Conservation (phyloP, 2,797 vertebrate species). For the Spinibarbus caldwelli region DNA sequence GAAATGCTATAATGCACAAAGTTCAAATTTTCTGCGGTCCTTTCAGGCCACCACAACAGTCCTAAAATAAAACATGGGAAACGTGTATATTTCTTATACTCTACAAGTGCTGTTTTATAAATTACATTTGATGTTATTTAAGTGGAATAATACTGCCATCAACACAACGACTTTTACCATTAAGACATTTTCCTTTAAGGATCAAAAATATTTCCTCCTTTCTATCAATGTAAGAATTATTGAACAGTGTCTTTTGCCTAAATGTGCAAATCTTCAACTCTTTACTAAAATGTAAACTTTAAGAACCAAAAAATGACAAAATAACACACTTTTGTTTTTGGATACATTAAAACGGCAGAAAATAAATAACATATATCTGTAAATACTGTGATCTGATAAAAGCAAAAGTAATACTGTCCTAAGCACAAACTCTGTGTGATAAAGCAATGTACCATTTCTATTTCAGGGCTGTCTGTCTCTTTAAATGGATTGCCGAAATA, state of each 20-base stretch:
- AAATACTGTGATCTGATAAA: constrained; percentile 61
- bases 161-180: constrained; percentile 72
- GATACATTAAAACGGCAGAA: constrained; percentile 73
- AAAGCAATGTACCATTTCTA: background rate
- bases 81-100: constrained; percentile 57
- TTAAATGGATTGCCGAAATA: constrained; percentile 12
- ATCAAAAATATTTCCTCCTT: constrained; percentile 67
- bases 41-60: constrained; percentile 65
- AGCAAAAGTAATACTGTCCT: constrained; percentile 55
- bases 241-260: constrained; percentile 77
- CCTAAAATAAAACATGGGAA: constrained; percentile 65
- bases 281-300: constrained; percentile 85
- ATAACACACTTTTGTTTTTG: constrained; percentile 70
- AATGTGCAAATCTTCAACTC: constrained; percentile 84
- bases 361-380: constrained; percentile 69
- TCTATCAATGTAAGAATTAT: constrained; percentile 73
- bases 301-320: constrained; percentile 79
- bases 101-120: constrained; percentile 61
- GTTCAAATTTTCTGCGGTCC: constrained; percentile 60
- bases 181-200: constrained; percentile 79
- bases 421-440: constrained; percentile 51
- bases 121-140: constrained; percentile 69
- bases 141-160: constrained; percentile 70
- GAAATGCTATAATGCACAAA: constrained; percentile 57
- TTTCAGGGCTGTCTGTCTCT: constrained; percentile 31